These are phyloP conservation scores for Synergus gifuensis DNA, from an alignment of 2,888 invertebrate genomes.

Conservation along the genomic window DNA sequence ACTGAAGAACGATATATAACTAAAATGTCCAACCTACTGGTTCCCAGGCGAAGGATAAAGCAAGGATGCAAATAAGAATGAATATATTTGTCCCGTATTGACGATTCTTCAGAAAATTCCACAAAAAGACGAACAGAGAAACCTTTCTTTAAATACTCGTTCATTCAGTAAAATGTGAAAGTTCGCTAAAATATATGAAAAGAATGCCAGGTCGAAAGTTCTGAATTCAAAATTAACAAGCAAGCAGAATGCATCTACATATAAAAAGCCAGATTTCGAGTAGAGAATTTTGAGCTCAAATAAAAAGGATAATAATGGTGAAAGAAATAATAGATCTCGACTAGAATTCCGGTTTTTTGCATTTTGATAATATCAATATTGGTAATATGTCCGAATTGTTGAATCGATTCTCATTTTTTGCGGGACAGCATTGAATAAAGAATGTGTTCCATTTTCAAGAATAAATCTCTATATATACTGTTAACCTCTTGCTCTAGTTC, in stretches of 20 bases:
- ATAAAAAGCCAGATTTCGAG: neutral
- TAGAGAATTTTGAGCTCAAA: neutral
- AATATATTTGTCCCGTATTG: slow-evolving; percentile 28
- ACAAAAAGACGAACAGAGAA: slow-evolving; percentile 4
- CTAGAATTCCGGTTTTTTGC: neutral
- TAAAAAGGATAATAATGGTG: neutral
- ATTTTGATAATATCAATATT: neutral
- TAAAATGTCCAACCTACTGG: slow-evolving; percentile 13
- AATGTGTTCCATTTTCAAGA: slow-evolving; percentile 14
- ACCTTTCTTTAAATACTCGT: slow-evolving; percentile 9
- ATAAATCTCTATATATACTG: slow-evolving; percentile 20
- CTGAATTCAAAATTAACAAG: slow-evolving; percentile 7
- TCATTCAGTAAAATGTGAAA: slow-evolving; percentile 24
- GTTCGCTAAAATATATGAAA: neutral
- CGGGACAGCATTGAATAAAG: neutral
- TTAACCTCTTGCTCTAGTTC: slow-evolving; percentile 23
- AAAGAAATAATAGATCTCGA: neutral
- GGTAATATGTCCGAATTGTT: neutral
- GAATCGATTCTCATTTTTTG: neutral
- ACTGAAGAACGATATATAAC: slow-evolving; percentile 45
- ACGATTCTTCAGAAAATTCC: slow-evolving; percentile 17
- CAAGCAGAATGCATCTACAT: neutral
- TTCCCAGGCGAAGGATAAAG: slow-evolving; percentile 11
- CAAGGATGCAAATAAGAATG: slow-evolving; percentile 7
- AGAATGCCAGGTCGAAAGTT: slow-evolving; percentile 15